These are phyloP conservation scores for Neuroscelio doddi DNA, from an alignment of 2,888 invertebrate species.

Conservation along the genomic window DNA sequence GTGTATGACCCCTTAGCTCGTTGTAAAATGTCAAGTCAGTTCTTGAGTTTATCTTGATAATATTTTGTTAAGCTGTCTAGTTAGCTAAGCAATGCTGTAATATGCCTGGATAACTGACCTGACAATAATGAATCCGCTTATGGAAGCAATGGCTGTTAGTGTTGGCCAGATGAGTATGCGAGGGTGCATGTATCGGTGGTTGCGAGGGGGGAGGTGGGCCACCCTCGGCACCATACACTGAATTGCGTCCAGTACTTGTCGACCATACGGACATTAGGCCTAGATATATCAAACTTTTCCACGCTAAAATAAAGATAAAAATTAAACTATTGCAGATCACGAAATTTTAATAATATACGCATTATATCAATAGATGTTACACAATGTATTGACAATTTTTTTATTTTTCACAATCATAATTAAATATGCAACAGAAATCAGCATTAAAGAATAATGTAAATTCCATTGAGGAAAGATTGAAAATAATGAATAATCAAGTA, in stretches of 20 bases:
- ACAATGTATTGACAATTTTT: too few species aligned
- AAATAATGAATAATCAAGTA: too few species aligned
- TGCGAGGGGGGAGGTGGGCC: conserved; percentile 62
- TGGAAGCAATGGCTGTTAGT: conserved; percentile 66
- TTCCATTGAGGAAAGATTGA: too few species aligned
- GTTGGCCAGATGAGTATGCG: conserved; percentile 62
- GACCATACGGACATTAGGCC: conserved; percentile 72
- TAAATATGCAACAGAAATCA: too few species aligned
- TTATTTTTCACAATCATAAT: too few species aligned
- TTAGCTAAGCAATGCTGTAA: conserved; percentile 1
- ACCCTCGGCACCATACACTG: conserved; percentile 67
- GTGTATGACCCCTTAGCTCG: too few species aligned
- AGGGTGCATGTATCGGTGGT: conserved; percentile 61
- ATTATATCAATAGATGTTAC: too few species aligned
- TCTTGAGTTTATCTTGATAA: too few species aligned
- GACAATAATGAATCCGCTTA: conserved; percentile 65
- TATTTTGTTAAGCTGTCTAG: neutral
- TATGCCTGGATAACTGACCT: conserved; percentile 57
- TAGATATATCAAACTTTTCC: conserved; percentile 51
- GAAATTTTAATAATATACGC: too few species aligned
- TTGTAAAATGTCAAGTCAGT: too few species aligned
- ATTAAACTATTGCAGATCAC: neutral
- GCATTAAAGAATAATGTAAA: too few species aligned
- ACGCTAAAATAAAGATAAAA: conserved; percentile 51
- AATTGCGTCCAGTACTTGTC: conserved; percentile 70